Evolutionary conservation across 2,888 invertebrate species (phyloP), one percentile per base, ranked within the genome.

Genomic region (Priapulus caudatus): DNA sequence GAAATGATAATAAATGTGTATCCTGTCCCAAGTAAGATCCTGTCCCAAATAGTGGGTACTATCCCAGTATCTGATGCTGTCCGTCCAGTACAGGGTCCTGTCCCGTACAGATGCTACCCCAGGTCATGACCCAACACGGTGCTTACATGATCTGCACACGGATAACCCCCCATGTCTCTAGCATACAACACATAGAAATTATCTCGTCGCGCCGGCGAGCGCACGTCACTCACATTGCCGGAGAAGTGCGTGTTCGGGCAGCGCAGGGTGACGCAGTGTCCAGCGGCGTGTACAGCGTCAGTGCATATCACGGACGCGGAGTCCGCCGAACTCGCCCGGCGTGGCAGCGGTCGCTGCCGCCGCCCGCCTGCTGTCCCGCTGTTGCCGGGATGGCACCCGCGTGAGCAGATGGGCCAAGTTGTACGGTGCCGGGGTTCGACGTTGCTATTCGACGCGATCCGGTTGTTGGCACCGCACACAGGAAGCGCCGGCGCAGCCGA

Each of bases 171-270:
- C n/a, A n/a, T n/a, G n/a, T n/a, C n/a, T n/a, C n/a, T n/a, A n/a
- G n/a, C n/a, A n/a, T n/a, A n/a, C n/a, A n/a, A n/a, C n/a, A n/a
- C n/a, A n/a, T n/a, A n/a, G n/a, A n/a, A n/a, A n/a, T n/a, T n/a
- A n/a, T n/a, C n/a, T n/a, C n/a, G n/a, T n/a, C n/a, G n/a, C n/a
- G n/a, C n/a, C n/a, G n/a, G n/a, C n/a, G n/a, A n/a, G n/a, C n/a
- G n/a, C n/a, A n/a, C n/a, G n/a, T n/a, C n/a, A n/a, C n/a, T n/a
- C n/a, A n/a, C 54, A 53, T 52, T 71, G 71, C 68, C 66, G 1
- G 71, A 69, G 59, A 64, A 68, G n/a, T 2, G 66, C 66, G 56
- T 67, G 69, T 45, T 65, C 65, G 2, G 69, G 66, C 2, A 72
- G 59, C 3, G 60, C 15, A 71, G 60, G 18, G 68, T 70, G 44